These are phyloP conservation scores for Camponotus pennsylvanicus DNA, from an alignment of 1,140 invertebrate genomes.

Conservation along the genomic window DNA sequence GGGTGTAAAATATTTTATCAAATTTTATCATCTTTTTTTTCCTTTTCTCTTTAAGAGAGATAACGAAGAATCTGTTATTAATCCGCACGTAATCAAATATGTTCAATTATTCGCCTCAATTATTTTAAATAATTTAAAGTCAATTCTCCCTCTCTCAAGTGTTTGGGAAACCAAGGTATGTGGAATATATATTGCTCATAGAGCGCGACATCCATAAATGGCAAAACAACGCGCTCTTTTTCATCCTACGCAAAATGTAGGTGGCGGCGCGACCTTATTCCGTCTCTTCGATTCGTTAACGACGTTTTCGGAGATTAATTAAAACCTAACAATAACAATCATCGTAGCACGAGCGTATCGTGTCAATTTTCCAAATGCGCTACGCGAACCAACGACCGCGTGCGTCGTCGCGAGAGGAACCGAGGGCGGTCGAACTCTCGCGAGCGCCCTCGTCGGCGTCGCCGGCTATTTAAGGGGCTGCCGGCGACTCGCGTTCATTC, in stretches of 20 bases:
- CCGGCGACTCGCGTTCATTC: constrained; percentile 81
- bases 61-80: neutral
- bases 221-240: neutral
- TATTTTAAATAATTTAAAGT: neutral
- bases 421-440: constrained; percentile 76
- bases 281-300: neutral
- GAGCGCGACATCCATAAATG: neutral
- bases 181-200: too few relatives aligned
- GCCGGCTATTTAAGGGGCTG: constrained; percentile 83
- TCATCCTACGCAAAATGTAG: neutral
- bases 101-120: neutral
- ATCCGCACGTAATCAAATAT: neutral
- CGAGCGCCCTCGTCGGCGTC: constrained; percentile 71
- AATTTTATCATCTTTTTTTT: too few relatives aligned
- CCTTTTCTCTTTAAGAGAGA: neutral
- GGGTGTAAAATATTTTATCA: neutral
- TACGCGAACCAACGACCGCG: constrained; percentile 58
- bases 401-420: constrained; percentile 60
- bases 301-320: neutral
- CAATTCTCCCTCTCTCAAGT: too few relatives aligned
- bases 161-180: neutral
- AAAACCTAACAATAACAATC: neutral
- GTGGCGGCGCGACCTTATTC: neutral
- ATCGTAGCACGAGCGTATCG: neutral
- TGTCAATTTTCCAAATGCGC: constrained; percentile 34